A percentile compares a stretch with the other conserved stretches of the same genome.
These are phyloP conservation scores for Caranx melampygus DNA, from an alignment of 2,113 vertebrate species.

Conservation along the genomic window DNA sequence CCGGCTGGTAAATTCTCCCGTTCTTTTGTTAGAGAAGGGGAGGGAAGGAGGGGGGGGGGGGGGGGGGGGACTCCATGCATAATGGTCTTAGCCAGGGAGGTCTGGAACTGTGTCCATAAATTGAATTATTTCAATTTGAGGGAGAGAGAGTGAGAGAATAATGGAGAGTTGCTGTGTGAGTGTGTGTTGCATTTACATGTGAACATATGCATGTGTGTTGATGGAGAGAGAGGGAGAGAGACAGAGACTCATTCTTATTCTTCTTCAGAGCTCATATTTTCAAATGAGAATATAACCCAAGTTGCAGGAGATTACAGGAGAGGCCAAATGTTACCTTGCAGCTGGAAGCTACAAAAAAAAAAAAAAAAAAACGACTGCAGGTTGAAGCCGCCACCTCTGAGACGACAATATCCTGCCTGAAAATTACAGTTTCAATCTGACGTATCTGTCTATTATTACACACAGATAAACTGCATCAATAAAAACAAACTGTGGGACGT, in stretches of 20 bases:
- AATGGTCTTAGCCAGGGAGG: constrained; percentile 82
- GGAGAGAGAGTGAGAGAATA: constrained; percentile 76
- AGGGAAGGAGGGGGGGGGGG: constrained; percentile 41
- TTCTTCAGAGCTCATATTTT: constrained; percentile 85
- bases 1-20: constrained; percentile 83
- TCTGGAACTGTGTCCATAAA: constrained; percentile 82
- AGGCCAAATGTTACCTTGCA: constrained; percentile 82
- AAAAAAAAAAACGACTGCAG: constrained; percentile 13
- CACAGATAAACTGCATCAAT: constrained; percentile 15
- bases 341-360: constrained; percentile 56
- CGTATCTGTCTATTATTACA: constrained; percentile 21
- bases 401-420: constrained; percentile 28
- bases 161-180: constrained; percentile 65
- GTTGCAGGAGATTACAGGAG: constrained; percentile 86
- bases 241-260: constrained; percentile 86
- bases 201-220: constrained; percentile 72
- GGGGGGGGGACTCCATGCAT: constrained; percentile 75
- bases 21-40: constrained; percentile 77
- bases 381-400: background rate
- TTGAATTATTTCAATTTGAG: constrained; percentile 85
- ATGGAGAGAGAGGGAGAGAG: constrained; percentile 50
- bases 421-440: constrained; percentile 28
- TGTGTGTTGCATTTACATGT: constrained; percentile 75
- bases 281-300: constrained; percentile 87
- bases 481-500: background rate